phyloP scores from a whole-genome alignment of 2,113 vertebrate genomes.

The Atrichornis clamosus region DNA sequence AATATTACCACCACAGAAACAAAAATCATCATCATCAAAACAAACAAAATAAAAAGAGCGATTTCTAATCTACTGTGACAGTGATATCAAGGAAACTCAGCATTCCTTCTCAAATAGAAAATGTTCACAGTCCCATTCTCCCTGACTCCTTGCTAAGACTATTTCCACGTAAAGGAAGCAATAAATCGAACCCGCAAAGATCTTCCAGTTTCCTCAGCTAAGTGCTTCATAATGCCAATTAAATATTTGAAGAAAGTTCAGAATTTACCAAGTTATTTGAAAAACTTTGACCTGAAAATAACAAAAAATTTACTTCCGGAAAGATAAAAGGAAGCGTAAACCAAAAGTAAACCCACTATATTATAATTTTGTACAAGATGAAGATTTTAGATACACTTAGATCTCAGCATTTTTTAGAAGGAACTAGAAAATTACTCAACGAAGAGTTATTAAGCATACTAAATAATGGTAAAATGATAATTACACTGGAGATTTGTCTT shows the following conservation, averaged over 20 bases:
- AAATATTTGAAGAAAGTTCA: neutral
- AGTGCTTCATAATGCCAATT: neutral
- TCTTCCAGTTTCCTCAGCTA: neutral
- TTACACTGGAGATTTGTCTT: slow-evolving; percentile 39
- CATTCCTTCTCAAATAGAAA: slow-evolving; percentile 50
- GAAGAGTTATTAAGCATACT: neutral
- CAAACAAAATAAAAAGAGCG: neutral
- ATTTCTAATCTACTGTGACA: slow-evolving; percentile 51
- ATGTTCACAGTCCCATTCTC: neutral
- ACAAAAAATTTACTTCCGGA: neutral
- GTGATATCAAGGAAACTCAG: slow-evolving; percentile 37
- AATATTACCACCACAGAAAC: neutral
- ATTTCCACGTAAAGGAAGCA: neutral
- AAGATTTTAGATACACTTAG: neutral
- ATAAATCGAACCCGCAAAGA: neutral
- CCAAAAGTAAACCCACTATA: neutral
- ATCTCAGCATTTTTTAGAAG: neutral
- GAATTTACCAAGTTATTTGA: neutral
- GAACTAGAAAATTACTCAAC: neutral
- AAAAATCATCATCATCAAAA: neutral
- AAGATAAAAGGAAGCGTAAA: neutral
- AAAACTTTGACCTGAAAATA: neutral
- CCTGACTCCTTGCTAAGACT: neutral
- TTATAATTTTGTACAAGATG: neutral
- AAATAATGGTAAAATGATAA: slow-evolving; percentile 52